Conservation (phyloP, 2,797 vertebrate genomes). For the Vultur gryphus region DNA sequence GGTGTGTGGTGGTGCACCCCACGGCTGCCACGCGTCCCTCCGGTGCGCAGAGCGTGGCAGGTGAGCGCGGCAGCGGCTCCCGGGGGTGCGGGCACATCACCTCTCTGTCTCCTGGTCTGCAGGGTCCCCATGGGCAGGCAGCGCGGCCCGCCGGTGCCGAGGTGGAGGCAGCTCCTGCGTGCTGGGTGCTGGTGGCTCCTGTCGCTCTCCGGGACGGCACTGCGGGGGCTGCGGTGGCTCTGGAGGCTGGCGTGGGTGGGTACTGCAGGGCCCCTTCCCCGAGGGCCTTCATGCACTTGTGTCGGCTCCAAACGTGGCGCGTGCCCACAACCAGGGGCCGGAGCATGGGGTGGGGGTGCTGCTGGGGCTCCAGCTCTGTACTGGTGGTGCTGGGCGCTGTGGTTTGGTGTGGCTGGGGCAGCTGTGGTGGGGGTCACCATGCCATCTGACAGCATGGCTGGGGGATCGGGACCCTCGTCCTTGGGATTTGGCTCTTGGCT, state of each 20-base stretch:
- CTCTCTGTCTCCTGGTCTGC: fast-evolving
- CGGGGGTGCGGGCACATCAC: fast-evolving
- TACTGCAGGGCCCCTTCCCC: fast-evolving
- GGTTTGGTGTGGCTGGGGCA: fast-evolving
- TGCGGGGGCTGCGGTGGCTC: background rate
- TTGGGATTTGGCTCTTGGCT: fast-evolving
- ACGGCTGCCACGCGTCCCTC: fast-evolving
- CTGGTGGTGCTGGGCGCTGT: fast-evolving
- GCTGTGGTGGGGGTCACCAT: too few species aligned
- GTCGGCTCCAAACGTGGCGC: fast-evolving
- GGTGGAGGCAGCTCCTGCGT: background rate
- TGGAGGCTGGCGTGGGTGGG: background rate
- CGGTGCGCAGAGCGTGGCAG: fast-evolving
- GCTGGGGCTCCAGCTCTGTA: fast-evolving
- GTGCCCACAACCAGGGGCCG: fast-evolving
- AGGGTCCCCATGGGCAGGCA: background rate
- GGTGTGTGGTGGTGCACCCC: fast-evolving
- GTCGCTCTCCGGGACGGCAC: background rate
- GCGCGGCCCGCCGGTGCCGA: fast-evolving
- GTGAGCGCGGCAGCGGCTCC: fast-evolving
- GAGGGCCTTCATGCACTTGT: fast-evolving
- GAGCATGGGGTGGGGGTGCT: fast-evolving
- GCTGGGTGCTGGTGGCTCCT: background rate
- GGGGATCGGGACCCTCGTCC: fast-evolving
- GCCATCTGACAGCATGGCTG: fast-evolving